Conservation (phyloP, 2,113 vertebrate genomes). For the Paradisaea rubra region DNA sequence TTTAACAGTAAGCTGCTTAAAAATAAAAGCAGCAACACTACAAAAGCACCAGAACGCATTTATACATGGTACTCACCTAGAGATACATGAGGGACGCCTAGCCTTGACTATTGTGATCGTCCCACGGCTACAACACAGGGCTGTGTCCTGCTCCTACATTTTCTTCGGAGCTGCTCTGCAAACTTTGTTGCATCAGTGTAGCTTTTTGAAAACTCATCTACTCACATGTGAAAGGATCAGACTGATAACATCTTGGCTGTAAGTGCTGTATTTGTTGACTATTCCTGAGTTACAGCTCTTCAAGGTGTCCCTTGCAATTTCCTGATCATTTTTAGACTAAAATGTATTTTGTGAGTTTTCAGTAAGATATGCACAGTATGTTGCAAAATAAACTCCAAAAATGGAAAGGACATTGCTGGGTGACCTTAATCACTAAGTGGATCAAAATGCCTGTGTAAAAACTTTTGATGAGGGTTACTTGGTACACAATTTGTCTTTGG, state of each 20-base stretch:
- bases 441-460: not conserved
- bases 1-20: not conserved
- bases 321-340: not conserved
- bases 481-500: not conserved
- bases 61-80: not conserved
- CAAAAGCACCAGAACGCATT: not conserved
- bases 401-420: not conserved
- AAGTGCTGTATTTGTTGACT: not conserved
- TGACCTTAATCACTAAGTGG: not conserved
- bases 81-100: not conserved
- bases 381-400: not conserved
- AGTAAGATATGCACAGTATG: not conserved
- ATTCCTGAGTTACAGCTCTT: not conserved
- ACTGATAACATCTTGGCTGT: fast-evolving
- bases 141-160: not conserved
- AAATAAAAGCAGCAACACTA: not conserved
- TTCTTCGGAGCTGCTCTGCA: not conserved
- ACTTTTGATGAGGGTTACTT: not conserved
- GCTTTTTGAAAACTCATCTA: not conserved
- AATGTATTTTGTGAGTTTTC: not conserved
- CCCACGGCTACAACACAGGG: not conserved
- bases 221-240: not conserved
- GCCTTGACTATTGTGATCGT: not conserved
- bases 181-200: not conserved
- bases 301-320: not conserved